Conservation (phyloP, 1,140 invertebrate genomes). For the Triops cancriformis region DNA sequence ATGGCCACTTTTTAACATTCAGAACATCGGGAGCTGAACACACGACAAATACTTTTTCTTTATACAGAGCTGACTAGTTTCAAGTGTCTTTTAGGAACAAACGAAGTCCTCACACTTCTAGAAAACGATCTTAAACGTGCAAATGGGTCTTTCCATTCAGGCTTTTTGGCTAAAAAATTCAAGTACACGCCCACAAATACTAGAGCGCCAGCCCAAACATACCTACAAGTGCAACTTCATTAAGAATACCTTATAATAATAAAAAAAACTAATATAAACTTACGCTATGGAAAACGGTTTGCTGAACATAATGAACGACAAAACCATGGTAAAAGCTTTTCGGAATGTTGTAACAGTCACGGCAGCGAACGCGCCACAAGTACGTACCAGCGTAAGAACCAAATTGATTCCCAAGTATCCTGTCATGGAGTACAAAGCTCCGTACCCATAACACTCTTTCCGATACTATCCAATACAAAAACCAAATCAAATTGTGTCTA, state of each 20-base stretch:
- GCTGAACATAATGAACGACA: conserved; percentile 87
- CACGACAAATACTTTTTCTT: not conserved
- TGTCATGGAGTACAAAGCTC: conserved; percentile 72
- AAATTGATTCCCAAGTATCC: conserved; percentile 89
- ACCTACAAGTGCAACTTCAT: conserved; percentile 50
- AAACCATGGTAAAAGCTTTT: conserved; percentile 82
- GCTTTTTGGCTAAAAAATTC: conserved; percentile 72
- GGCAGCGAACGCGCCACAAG: conserved; percentile 78
- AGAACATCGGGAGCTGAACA: not conserved
- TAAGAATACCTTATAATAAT: conserved; percentile 10
- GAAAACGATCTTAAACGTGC: not conserved
- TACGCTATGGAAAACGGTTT: conserved; percentile 91
- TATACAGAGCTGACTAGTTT: conserved; percentile 5
- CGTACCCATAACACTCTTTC: conserved; percentile 71
- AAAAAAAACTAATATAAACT: conserved; percentile 42
- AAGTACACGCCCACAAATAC: conserved; percentile 84
- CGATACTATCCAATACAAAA: conserved; percentile 48
- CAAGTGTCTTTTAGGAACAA: not conserved
- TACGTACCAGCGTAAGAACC: conserved; percentile 75
- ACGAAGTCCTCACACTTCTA: not conserved
- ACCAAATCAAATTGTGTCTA: not conserved
- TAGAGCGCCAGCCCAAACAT: conserved; percentile 78
- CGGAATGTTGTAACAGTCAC: conserved; percentile 70
- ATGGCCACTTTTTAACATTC: not conserved
- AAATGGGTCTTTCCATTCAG: not conserved